Conservation (phyloP, 2,888 invertebrate species). For the Saturnia pavonia region DNA sequence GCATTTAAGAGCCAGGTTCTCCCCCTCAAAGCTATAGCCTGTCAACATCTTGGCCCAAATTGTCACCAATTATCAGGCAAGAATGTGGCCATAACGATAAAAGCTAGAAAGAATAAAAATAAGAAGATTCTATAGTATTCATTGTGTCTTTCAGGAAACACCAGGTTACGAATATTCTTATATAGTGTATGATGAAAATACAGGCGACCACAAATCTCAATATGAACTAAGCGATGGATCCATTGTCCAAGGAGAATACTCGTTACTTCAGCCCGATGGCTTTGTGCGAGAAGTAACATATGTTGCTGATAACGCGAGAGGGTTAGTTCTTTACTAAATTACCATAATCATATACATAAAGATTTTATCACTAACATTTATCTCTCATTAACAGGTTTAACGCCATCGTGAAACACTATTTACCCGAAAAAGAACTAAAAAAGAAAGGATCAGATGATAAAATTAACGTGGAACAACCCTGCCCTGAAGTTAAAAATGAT, state of each 20-base stretch:
- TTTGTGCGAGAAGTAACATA: constrained; percentile 78
- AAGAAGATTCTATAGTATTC: not conserved
- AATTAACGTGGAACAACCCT: constrained; percentile 36
- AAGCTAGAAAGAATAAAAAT: not conserved
- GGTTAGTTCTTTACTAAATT: constrained; percentile 49
- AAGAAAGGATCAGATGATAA: constrained; percentile 30
- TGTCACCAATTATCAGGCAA: too few species aligned
- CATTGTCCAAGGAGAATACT: constrained; percentile 77
- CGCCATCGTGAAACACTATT: constrained; percentile 64
- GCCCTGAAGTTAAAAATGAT: constrained; percentile 52
- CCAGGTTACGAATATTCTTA: constrained; percentile 74
- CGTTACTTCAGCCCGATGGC: constrained; percentile 79
- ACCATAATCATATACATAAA: constrained; percentile 17
- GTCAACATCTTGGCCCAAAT: too few species aligned
- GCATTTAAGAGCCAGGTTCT: too few species aligned
- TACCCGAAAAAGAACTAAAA: constrained; percentile 40
- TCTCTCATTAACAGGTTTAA: constrained; percentile 56
- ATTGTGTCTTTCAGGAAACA: constrained; percentile 43
- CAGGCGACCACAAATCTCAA: constrained; percentile 79
- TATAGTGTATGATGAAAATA: constrained; percentile 77
- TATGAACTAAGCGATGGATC: constrained; percentile 78
- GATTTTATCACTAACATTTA: constrained; percentile 19
- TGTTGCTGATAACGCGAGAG: constrained; percentile 76
- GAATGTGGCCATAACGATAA: too few species aligned
- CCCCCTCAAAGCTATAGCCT: too few species aligned